These are phyloP conservation scores for Eretmodus cyanostictus DNA, from an alignment of 2,113 vertebrate species.

Conservation along the genomic window DNA sequence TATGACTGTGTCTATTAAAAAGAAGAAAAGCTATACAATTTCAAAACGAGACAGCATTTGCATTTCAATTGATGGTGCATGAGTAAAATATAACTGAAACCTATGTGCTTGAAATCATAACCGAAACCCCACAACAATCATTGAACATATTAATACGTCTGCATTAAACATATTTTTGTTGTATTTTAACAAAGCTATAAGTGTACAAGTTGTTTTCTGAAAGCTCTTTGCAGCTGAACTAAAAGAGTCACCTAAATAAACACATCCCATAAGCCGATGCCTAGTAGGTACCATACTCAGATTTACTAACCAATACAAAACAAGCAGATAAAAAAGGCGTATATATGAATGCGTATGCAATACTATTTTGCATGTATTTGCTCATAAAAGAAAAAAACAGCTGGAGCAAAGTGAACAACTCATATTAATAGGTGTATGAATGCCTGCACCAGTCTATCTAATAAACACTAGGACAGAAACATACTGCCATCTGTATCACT, in stretches of 20 bases:
- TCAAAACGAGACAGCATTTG: background rate
- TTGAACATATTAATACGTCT: background rate
- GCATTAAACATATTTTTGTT: background rate
- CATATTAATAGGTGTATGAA: background rate
- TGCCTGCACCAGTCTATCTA: background rate
- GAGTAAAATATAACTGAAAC: background rate
- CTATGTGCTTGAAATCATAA: background rate
- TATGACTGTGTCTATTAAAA: background rate
- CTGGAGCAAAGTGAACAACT: background rate
- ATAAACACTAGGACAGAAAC: background rate
- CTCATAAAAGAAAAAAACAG: background rate
- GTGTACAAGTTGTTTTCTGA: background rate
- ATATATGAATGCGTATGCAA: background rate
- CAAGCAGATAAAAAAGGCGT: rapidly evolving
- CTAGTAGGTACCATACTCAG: background rate
- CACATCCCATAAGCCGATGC: background rate
- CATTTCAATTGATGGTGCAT: background rate
- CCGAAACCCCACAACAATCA: background rate
- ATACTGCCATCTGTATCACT: background rate
- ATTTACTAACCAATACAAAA: background rate
- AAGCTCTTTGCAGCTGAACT: background rate
- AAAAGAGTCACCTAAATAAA: background rate
- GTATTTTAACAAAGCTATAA: background rate
- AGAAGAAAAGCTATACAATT: background rate
- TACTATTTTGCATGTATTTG: background rate